Evolutionary conservation across 2,797 vertebrate species (phyloP), one percentile per base, ranked within the genome.

Genomic region (Hypotaenidia okinawae): DNA sequence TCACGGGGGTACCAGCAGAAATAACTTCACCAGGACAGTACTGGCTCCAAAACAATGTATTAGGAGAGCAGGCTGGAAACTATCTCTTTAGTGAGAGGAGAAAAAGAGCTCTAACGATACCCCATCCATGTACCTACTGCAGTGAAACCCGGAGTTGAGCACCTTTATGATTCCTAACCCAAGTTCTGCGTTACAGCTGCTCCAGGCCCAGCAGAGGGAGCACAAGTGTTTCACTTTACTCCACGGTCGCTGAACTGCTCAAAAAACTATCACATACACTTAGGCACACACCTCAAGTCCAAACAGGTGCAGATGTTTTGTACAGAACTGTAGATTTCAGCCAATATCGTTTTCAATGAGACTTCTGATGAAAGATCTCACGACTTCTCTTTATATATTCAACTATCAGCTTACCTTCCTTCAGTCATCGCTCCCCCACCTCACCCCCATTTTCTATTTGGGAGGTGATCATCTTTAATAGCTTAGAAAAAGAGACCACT

Each of bases 181-280:
- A 63, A 59, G 8, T 27, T 66, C 61, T 61, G 5, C n/a, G 35
- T 66, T 54, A 37, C 35, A 87, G 57, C 35, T 70, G 47, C 55
- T 57, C 73, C 5, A 21, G 9, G 84, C 7, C 84, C 95, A 96
- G 85, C 77, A 96, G 95, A 94, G 91, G 96, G 95, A 91, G 93
- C 85, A 84, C 52, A 79, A 74, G 61, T 9, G 13, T 76, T 89
- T 67, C 6, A 5, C 15, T 67, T 79, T 11, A 51, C 17, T 49
- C 27, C n/a, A 24, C 58, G 81, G 25, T 54, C 49, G 54, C 39
- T 10, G 14, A 79, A 74, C 35, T 32, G 67, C 27, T 80, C 61
- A 1, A 8, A 63, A 66, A 82, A 54, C 25, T 55, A 55, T 8
- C 0, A 79, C 30, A 13, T 7, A 3, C 4, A 11, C 49, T 55